Evolutionary conservation across 37 sponge, comb jelly and placozoan species (phyloP), one percentile per base, ranked within the genome.

Genomic region (Bolinopsis microptera): DNA sequence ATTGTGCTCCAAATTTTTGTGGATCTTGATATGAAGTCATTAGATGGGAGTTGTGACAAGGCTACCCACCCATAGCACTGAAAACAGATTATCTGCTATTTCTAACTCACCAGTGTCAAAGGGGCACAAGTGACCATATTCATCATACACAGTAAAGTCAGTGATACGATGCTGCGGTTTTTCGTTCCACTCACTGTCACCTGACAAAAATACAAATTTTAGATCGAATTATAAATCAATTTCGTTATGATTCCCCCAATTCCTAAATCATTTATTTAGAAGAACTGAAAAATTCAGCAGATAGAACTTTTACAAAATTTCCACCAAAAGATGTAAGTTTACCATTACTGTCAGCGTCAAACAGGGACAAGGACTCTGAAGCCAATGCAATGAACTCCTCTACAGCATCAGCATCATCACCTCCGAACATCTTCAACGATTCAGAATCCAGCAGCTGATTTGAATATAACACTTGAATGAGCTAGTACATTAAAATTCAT

Each of bases 71-170:
- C n/a, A n/a, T n/a, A n/a, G n/a, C n/a, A n/a, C n/a, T n/a, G n/a
- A n/a, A n/a, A n/a, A n/a, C n/a, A n/a, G n/a, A n/a, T n/a, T n/a
- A n/a, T n/a, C n/a, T n/a, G n/a, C n/a, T n/a, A n/a, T n/a, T n/a
- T n/a, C n/a, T n/a, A n/a, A n/a, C n/a, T n/a, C 3, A n/a, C 96
- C 96, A 69, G 95, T 76, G 86, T 97, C 97, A 95, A 97, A 97
- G 35, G 95, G 95, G 93, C 97, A 97, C 28, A 97, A 72, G 92
- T 97, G 97, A 83, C 93, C 94, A 76, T 95, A 69, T 94, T 97
- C 95, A 93, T 96, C 96, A 92, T 96, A 97, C 27, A 97, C 94
- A n/a, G 96, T 95, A 68, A 68, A 93, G 30, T 86, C 26, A 1
- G 90, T 86, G 5, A 86, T 86, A 3, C 90, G 32, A 39, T 86